Evolutionary conservation across 1,140 invertebrate genomes (phyloP).

Genomic region (Penaeus japonicus): DNA sequence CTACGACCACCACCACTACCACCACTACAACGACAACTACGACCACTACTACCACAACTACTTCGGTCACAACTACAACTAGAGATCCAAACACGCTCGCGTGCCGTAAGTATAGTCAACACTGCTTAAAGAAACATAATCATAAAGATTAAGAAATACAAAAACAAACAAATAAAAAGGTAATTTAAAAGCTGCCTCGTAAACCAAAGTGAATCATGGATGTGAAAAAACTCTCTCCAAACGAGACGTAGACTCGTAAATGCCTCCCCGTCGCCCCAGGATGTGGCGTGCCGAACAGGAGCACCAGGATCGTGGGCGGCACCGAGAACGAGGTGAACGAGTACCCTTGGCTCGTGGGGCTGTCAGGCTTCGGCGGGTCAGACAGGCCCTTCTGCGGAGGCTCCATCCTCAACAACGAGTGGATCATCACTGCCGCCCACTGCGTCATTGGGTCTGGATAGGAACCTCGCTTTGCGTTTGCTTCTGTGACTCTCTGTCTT

Average conservation of each 20-base stretch:
- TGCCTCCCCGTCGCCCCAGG: neutral
- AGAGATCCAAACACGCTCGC: neutral
- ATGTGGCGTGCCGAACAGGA: slow-evolving; percentile 34
- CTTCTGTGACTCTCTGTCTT: too few relatives aligned
- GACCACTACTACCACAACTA: neutral
- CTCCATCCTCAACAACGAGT: slow-evolving; percentile 64
- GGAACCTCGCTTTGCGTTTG: too few relatives aligned
- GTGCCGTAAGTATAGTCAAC: neutral
- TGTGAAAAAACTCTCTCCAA: too few relatives aligned
- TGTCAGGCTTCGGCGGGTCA: slow-evolving; percentile 49
- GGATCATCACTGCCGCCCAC: slow-evolving; percentile 67
- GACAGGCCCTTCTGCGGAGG: slow-evolving; percentile 64
- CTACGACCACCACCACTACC: too few relatives aligned
- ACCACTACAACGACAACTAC: neutral
- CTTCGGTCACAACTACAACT: neutral
- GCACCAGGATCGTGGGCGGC: slow-evolving; percentile 1
- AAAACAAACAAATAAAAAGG: too few relatives aligned
- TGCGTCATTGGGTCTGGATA: slow-evolving; percentile 63
- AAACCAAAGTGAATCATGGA: too few relatives aligned
- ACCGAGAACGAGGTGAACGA: neutral
- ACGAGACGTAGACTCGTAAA: too few relatives aligned
- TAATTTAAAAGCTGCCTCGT: too few relatives aligned
- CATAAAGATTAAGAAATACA: too few relatives aligned
- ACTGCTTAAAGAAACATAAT: too few relatives aligned
- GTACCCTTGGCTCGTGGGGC: slow-evolving; percentile 59